These are phyloP conservation scores for Hyperoplus immaculatus DNA, from an alignment of 2,797 vertebrate genomes.

Conservation along the genomic window DNA sequence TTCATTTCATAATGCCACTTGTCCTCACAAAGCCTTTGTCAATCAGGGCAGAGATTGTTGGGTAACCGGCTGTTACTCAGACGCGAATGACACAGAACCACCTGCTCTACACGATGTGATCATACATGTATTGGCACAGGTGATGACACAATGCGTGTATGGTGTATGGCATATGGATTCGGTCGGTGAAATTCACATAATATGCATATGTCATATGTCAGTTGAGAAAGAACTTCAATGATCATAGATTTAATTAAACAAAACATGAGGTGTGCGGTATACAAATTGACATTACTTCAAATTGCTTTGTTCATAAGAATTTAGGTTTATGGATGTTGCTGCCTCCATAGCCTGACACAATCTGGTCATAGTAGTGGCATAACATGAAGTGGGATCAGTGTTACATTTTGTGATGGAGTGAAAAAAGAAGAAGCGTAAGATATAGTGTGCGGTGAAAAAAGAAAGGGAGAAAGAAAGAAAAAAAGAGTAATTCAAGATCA, in stretches of 20 bases:
- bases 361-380: conserved; percentile 25
- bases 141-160: background rate
- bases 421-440: conserved; percentile 20
- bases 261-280: background rate
- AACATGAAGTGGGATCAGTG: conserved; percentile 34
- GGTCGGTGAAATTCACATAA: background rate
- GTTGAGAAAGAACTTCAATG: too few relatives aligned
- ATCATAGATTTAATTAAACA: background rate
- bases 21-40: background rate
- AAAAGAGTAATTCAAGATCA: conserved; percentile 12
- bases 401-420: conserved; percentile 21
- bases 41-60: background rate
- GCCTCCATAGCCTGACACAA: conserved; percentile 5
- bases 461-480: too few relatives aligned
- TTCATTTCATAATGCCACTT: conserved; percentile 12
- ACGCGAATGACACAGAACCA: background rate
- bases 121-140: background rate
- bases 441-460: background rate
- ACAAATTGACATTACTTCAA: background rate
- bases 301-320: background rate
- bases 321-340: background rate
- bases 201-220: too few relatives aligned
- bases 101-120: background rate
- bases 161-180: background rate
- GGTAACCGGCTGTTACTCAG: background rate